phyloP scores from a whole-genome alignment of 2,797 vertebrate genomes.

The Sarcoramphus papa region DNA sequence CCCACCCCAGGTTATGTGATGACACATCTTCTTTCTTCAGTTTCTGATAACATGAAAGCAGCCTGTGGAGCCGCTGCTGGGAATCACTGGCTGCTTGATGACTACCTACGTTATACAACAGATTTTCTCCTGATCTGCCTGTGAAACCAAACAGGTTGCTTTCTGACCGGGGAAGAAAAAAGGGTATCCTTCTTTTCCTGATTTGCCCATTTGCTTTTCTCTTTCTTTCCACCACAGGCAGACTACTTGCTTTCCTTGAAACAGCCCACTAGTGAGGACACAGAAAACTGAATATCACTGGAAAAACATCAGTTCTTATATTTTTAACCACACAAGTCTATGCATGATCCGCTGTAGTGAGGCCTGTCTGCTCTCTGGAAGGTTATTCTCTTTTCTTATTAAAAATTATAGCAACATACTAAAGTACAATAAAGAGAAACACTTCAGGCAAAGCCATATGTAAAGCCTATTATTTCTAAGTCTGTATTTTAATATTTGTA shows the following conservation, averaged over 20 bases:
- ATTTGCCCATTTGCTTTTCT: not conserved
- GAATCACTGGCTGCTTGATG: not conserved
- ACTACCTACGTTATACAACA: not conserved
- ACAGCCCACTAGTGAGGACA: not conserved
- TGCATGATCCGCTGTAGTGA: not conserved
- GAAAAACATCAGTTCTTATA: not conserved
- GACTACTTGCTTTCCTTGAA: not conserved
- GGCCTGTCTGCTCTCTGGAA: not conserved
- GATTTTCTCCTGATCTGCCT: not conserved
- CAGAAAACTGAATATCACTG: not conserved
- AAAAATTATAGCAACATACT: not conserved
- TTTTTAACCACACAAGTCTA: not conserved
- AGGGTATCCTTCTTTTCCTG: not conserved
- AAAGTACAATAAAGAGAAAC: not conserved
- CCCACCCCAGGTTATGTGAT: not conserved
- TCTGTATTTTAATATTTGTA: not conserved
- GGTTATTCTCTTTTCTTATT: not conserved
- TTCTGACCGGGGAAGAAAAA: not conserved
- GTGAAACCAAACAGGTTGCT: not conserved
- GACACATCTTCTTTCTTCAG: not conserved
- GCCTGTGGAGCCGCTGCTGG: not conserved
- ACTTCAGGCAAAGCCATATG: not conserved
- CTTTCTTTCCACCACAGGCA: not conserved
- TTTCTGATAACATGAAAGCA: not conserved
- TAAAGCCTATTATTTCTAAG: not conserved